Percentiles rank a stretch among this genome's conserved stretches.
Evolutionary conservation across 1,140 invertebrate species (phyloP).

Genomic region (Brachionus calyciflorus): DNA sequence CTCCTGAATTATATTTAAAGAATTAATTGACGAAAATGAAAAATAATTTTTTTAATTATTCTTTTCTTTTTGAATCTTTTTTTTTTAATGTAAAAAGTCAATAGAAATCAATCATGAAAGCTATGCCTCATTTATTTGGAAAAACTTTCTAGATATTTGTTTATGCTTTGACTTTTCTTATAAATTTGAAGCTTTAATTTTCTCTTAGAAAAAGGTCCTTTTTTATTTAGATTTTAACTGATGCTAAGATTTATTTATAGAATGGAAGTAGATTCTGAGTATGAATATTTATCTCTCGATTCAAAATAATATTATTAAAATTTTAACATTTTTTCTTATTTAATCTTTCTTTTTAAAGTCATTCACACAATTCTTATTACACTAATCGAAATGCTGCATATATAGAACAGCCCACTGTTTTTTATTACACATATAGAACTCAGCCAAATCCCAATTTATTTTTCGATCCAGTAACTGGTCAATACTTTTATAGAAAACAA

Average conservation of each 20-base stretch:
- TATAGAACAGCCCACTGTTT: not conserved
- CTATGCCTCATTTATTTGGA: no score
- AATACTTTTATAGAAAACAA: constrained; percentile 34
- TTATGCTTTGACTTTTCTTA: no score
- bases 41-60: no score
- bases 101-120: no score
- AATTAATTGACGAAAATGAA: no score
- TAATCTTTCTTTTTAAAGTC: not conserved
- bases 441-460: not conserved
- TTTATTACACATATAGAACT: constrained; percentile 6
- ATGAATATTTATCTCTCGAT: not conserved
- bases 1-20: no score
- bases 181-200: no score
- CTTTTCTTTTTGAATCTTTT: no score
- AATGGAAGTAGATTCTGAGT: constrained; percentile 27
- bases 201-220: no score
- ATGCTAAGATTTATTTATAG: not conserved
- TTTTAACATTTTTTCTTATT: not conserved
- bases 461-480: not conserved
- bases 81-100: no score
- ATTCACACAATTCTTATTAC: not conserved
- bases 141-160: no score
- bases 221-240: no score
- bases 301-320: not conserved
- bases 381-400: not conserved